Base-by-base conservation (phyloP, 2,113 vertebrate genomes). In the Crypturellus undulatus region DNA sequence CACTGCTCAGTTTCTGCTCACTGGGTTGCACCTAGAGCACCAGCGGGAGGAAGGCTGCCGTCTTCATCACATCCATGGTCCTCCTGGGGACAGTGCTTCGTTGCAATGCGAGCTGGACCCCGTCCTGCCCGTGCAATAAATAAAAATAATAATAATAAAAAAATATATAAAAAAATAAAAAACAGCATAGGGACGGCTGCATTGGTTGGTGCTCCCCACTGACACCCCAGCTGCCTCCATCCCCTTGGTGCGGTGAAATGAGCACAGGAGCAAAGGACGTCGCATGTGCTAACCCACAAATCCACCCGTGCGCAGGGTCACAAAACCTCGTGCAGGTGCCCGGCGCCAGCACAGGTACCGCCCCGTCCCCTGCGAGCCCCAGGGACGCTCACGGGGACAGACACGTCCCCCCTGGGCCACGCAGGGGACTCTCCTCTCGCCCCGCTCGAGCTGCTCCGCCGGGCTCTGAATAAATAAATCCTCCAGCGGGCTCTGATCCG, bases 61-160 rank as follows among this genome's bases (percentile, higher is more conserved):
- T 22, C 49, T 49, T 94, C 54, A 34, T 79, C 40, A 3, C 34
- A 6, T 45, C 60, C 47, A 12, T 75, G 51, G 58, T 87, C 79
- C 91, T 87, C 78, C 58, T 52, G 59, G 89, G 40, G 81, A 22
- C 51, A 79, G 71, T 79, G 63, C 32, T 83, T 73, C 67, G 79
- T 16, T 89, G 68, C 60, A 63, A 8, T 1, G 16, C 10, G 84
- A 51, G n/a, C 43, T 75, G 26, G 28, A 85, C 40, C 93, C 22
- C 68, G 75, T 22, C 88, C 88, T 56, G 56, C 93, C 52, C 38
- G 76, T 70, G 51, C 76, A 83, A 75, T 51, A 78, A 88, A 95
- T 75, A 38, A 38, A 38, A 38, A 38, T 38, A 38, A 38, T 38
- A 9, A 9, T 38, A 38, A 38, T 38, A 38, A 38, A 7, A 38